These are phyloP conservation scores for Cranoglanis bouderius DNA, from an alignment of 2,113 vertebrate species.

Conservation along the genomic window DNA sequence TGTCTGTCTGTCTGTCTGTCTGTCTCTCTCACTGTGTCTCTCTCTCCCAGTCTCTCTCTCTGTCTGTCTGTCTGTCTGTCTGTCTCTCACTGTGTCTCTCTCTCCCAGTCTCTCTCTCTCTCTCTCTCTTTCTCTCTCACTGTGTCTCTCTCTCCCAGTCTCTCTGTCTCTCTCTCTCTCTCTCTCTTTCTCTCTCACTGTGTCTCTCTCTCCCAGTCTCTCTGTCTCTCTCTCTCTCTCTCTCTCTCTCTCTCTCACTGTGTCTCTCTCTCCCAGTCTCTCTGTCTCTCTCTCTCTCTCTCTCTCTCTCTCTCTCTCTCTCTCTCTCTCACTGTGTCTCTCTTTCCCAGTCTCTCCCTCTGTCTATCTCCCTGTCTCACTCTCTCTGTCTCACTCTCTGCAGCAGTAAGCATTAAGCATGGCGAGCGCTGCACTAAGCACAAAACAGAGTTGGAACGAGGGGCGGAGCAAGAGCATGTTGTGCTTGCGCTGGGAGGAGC, in stretches of 20 bases:
- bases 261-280: neutral
- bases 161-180: neutral
- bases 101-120: neutral
- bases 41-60: neutral
- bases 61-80: too few relatives aligned
- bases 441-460: conserved; percentile 12
- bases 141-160: neutral
- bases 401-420: neutral
- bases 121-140: neutral
- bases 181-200: neutral
- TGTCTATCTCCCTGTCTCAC: neutral
- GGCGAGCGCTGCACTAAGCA: conserved; percentile 4
- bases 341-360: neutral
- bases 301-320: neutral
- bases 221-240: neutral
- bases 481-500: conserved; percentile 17
- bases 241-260: neutral
- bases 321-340: neutral
- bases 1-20: neutral
- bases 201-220: too few relatives aligned
- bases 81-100: neutral
- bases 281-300: neutral
- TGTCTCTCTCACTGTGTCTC: neutral
- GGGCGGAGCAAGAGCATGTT: conserved; percentile 41
- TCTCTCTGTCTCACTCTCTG: neutral